Evolutionary conservation across 2,797 vertebrate species (phyloP).

Genomic region (Molothrus aeneus): DNA sequence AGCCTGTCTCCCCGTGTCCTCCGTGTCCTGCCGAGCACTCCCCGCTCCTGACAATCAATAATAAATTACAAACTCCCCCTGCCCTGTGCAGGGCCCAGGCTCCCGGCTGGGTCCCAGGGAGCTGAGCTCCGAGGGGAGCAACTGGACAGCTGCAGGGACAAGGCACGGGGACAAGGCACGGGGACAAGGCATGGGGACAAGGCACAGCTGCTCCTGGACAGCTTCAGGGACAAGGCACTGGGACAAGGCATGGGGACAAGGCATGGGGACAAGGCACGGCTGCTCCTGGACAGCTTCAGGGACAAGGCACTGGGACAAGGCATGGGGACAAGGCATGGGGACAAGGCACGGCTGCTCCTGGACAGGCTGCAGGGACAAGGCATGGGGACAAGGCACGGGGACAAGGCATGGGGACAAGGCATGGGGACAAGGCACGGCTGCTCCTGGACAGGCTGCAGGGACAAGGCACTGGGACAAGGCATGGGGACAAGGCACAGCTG

Average conservation of each 20-base stretch:
- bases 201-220: too few relatives aligned
- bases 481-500: too few relatives aligned
- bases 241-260: too few relatives aligned
- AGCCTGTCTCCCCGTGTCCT: background rate
- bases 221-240: background rate
- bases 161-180: background rate
- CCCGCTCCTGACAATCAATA: background rate
- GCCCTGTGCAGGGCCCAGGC: background rate
- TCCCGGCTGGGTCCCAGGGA: background rate
- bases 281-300: too few relatives aligned
- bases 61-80: background rate
- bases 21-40: rapidly evolving
- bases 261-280: background rate
- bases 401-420: too few relatives aligned
- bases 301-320: background rate
- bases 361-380: background rate
- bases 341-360: too few relatives aligned
- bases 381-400: too few relatives aligned
- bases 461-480: too few relatives aligned
- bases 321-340: too few relatives aligned
- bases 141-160: too few relatives aligned
- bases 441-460: background rate
- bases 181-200: too few relatives aligned
- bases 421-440: background rate
- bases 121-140: rapidly evolving